Evolutionary conservation across 2,113 vertebrate genomes (phyloP).

Genomic region (Leucopsar rothschildi): DNA sequence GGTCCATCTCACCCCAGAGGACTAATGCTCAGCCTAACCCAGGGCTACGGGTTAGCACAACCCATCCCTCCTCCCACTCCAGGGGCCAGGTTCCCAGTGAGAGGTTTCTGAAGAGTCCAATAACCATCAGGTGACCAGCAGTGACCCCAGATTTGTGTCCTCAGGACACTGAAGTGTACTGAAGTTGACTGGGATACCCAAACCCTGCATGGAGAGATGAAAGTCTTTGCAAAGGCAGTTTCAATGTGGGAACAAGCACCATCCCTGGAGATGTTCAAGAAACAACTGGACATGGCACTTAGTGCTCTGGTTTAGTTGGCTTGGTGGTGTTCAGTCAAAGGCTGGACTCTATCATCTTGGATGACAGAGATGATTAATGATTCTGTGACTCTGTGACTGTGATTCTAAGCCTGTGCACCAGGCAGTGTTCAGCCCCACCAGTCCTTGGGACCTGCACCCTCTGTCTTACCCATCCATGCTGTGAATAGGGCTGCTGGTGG

Average conservation of each 20-base stretch:
- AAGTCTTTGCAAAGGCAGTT: neutral
- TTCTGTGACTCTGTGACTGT: neutral
- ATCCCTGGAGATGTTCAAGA: neutral
- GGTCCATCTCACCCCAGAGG: neutral
- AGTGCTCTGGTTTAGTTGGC: neutral
- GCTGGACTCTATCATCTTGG: neutral
- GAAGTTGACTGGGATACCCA: neutral
- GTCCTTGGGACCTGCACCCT: neutral
- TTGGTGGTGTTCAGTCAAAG: neutral
- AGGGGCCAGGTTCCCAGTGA: neutral
- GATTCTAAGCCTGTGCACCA: neutral
- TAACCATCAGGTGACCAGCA: neutral
- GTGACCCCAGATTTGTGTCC: neutral
- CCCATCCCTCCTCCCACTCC: neutral
- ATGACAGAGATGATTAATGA: neutral
- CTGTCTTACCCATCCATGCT: constrained; percentile 81
- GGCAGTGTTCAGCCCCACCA: neutral
- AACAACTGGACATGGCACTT: neutral
- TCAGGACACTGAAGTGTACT: neutral
- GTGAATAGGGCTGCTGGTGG: constrained; percentile 92
- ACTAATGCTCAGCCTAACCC: neutral
- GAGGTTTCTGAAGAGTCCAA: neutral
- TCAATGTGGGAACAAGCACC: neutral
- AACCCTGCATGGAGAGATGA: neutral
- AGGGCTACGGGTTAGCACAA: neutral